Percentiles rank a stretch among this genome's conserved stretches.
Evolutionary conservation across 2,888 invertebrate species (phyloP).

Genomic region (Drosophila meridionalis): DNA sequence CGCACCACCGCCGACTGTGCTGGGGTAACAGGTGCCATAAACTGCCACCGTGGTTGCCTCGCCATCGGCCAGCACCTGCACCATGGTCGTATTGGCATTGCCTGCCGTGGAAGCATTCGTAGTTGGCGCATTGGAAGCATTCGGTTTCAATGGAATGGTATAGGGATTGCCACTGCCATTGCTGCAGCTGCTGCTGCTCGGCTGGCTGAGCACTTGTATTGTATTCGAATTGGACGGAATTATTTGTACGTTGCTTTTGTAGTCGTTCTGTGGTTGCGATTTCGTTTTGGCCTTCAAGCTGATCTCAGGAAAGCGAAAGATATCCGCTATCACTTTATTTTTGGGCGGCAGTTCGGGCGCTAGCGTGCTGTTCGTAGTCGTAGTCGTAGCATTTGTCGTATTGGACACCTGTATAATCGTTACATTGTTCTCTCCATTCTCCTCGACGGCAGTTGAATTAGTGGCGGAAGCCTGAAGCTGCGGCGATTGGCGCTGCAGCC

Average conservation of each 20-base stretch:
- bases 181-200: slow-evolving; percentile 51
- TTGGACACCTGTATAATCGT: slow-evolving; percentile 88
- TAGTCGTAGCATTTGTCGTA: slow-evolving; percentile 45
- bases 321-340: slow-evolving; percentile 72
- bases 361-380: slow-evolving; percentile 37
- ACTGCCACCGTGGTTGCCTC: slow-evolving; percentile 57
- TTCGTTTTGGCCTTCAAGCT: slow-evolving; percentile 47
- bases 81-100: slow-evolving; percentile 81
- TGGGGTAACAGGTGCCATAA: slow-evolving; percentile 70
- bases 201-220: slow-evolving; percentile 79
- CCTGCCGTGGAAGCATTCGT: slow-evolving; percentile 34
- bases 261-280: slow-evolving; percentile 68
- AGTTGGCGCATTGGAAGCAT: slow-evolving; percentile 54
- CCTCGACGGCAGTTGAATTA: slow-evolving; percentile 44
- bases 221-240: slow-evolving; percentile 85
- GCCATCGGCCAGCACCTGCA: slow-evolving; percentile 79
- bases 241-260: slow-evolving; percentile 85
- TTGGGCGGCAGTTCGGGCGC: slow-evolving; percentile 77
- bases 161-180: slow-evolving; percentile 73
- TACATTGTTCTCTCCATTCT: slow-evolving; percentile 85
- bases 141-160: slow-evolving; percentile 77
- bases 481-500: slow-evolving; percentile 59
- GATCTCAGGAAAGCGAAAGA: slow-evolving; percentile 83
- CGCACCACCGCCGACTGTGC: slow-evolving; percentile 26
- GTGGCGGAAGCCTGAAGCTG: slow-evolving; percentile 34